A percentile compares a stretch with the other conserved stretches of the same genome.
Conservation (phyloP, 2,113 vertebrate species). For the Salvelinus sp. region DNA sequence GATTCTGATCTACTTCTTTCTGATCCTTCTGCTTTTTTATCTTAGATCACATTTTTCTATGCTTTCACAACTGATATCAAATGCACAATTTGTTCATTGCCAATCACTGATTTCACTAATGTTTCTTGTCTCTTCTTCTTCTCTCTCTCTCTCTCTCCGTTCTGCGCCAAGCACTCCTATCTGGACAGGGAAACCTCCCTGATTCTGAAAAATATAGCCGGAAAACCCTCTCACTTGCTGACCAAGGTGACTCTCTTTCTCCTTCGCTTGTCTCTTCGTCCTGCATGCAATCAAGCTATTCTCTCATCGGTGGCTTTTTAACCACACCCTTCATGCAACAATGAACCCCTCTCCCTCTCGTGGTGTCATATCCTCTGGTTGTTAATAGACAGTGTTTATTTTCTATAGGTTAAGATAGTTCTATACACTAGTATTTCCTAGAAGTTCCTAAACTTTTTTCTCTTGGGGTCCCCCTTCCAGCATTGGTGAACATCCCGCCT, state of each 20-base stretch:
- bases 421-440: background rate
- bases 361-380: background rate
- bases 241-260: conserved; percentile 91
- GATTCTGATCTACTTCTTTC: no score
- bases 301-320: background rate
- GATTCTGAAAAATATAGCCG: conserved; percentile 99
- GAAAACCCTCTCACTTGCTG: conserved; percentile 99
- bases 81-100: no score
- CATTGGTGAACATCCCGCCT: no score
- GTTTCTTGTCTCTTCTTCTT: no score
- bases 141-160: conserved; percentile 15
- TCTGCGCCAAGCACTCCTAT: conserved; percentile 95
- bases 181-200: conserved; percentile 99
- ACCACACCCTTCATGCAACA: background rate
- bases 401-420: background rate
- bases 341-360: background rate
- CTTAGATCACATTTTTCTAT: no score
- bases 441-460: no score
- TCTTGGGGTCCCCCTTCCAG: no score
- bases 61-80: background rate
- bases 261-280: background rate
- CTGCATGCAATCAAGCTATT: background rate
- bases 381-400: background rate
- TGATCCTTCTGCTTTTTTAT: no score
- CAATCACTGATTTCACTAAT: background rate